phyloP scores from a whole-genome alignment of 2,888 invertebrate genomes.

The Troilus luridus region DNA sequence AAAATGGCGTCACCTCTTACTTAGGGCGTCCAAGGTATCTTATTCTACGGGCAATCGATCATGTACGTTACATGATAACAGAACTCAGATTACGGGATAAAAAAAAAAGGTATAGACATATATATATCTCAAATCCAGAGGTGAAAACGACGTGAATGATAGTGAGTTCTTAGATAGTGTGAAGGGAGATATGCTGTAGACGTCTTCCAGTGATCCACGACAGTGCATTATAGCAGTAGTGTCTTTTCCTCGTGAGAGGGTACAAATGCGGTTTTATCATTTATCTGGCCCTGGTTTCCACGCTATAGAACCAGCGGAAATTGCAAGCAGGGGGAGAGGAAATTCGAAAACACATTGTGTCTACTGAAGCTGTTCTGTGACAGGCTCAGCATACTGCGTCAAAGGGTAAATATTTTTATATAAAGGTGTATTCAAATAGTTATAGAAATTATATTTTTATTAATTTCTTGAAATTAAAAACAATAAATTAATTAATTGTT shows the following conservation, averaged over 20 bases:
- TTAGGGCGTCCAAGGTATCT: not conserved
- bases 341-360: conserved; percentile 24
- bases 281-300: not conserved
- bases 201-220: not conserved
- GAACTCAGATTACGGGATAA: not conserved
- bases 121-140: too few relatives aligned
- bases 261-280: not conserved
- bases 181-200: not conserved
- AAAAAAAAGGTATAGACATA: not conserved
- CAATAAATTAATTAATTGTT: too few relatives aligned
- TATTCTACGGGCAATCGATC: not conserved
- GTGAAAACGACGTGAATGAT: not conserved
- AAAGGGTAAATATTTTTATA: not conserved
- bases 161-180: not conserved
- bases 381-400: not conserved
- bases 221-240: not conserved
- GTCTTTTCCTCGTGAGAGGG: not conserved
- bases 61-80: not conserved
- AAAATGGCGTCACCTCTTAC: not conserved
- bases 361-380: not conserved
- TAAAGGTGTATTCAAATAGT: not conserved
- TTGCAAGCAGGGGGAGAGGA: not conserved
- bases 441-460: not conserved
- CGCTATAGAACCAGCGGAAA: not conserved
- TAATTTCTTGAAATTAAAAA: not conserved